phyloP scores from a whole-genome alignment of 2,797 vertebrate species.

The Hylomyscus alleni region DNA sequence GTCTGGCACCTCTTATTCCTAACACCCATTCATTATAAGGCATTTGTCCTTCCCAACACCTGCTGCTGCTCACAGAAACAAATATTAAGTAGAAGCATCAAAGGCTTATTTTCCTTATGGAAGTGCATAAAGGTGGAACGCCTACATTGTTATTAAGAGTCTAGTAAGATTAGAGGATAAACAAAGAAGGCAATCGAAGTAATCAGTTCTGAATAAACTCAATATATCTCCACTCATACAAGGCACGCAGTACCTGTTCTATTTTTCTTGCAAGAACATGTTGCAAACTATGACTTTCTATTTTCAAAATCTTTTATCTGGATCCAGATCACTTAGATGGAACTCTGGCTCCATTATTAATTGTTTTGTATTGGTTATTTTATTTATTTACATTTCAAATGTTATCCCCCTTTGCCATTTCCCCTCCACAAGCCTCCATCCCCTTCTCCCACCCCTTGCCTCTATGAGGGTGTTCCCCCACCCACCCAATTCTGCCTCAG shows the following conservation, averaged over 20 bases:
- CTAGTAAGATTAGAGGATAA: background rate
- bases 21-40: background rate
- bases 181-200: background rate
- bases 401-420: too few relatives aligned
- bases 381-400: too few relatives aligned
- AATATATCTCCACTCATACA: background rate
- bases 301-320: constrained; percentile 12
- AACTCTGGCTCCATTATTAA: background rate
- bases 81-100: background rate
- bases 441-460: too few relatives aligned
- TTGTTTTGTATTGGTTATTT: background rate
- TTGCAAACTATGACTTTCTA: background rate
- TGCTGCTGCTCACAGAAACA: background rate
- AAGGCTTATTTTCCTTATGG: background rate
- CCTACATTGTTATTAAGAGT: background rate
- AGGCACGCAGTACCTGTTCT: background rate
- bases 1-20: background rate
- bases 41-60: background rate
- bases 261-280: constrained; percentile 17
- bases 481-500: too few relatives aligned
- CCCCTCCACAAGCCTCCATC: too few relatives aligned
- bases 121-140: background rate
- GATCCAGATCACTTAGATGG: background rate
- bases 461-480: too few relatives aligned
- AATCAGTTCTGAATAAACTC: background rate